Evolutionary conservation across 2,113 vertebrate species (phyloP).

Genomic region (Pipra filicauda): DNA sequence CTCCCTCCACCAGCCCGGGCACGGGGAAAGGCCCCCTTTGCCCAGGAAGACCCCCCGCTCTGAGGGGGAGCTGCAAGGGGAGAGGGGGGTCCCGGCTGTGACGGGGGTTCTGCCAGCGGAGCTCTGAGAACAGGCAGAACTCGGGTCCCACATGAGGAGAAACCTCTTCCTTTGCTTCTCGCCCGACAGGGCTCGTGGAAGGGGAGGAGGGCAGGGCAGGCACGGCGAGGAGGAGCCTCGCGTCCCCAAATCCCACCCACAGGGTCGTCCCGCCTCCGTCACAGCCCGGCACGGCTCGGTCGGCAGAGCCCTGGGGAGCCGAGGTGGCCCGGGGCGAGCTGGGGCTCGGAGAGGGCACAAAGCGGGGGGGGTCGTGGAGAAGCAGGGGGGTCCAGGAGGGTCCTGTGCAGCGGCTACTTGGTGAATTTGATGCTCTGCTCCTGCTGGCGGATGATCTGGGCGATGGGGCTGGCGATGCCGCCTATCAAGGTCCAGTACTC

Average conservation of each 20-base stretch:
- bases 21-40: neutral
- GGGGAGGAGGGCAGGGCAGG: neutral
- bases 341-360: neutral
- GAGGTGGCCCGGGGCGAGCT: neutral
- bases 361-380: neutral
- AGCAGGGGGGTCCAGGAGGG: neutral
- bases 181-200: neutral
- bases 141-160: neutral
- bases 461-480: conserved; percentile 77
- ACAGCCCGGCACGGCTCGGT: neutral
- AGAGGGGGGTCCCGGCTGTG: rapidly evolving
- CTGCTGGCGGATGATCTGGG: conserved; percentile 75
- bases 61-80: neutral
- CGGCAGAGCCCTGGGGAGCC: neutral
- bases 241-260: neutral
- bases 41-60: neutral
- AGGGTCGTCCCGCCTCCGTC: neutral
- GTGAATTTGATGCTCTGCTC: conserved; percentile 63
- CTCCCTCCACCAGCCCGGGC: neutral
- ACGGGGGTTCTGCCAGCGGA: neutral
- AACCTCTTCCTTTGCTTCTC: neutral
- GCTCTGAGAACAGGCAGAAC: neutral
- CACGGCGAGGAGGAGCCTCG: neutral
- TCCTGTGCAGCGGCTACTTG: neutral
- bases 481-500: conserved; percentile 83